Conservation (phyloP, 2,113 vertebrate genomes). For the Oxyruncus cristatus region DNA sequence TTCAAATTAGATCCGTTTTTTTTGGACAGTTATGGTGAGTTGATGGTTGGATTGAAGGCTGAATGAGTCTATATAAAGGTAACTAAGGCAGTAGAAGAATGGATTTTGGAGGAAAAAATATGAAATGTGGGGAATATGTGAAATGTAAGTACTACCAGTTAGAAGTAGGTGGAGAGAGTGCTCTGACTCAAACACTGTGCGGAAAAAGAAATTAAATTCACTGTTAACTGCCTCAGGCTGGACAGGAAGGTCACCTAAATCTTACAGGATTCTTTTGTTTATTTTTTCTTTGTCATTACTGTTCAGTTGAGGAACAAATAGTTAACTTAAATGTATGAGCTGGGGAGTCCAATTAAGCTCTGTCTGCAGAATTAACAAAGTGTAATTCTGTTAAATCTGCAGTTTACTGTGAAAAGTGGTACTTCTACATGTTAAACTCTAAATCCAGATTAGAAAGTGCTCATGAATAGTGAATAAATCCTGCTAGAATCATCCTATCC, state of each 20-base stretch:
- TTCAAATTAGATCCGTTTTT: neutral
- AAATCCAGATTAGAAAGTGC: conserved; percentile 53
- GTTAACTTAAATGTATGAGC: neutral
- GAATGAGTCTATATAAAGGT: neutral
- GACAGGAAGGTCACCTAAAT: neutral
- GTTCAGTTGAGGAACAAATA: neutral
- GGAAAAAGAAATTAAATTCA: neutral
- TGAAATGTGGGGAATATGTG: rapidly evolving
- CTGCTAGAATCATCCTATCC: neutral
- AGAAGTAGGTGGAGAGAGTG: neutral
- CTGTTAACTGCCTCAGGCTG: neutral
- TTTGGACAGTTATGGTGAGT: neutral
- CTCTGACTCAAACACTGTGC: neutral
- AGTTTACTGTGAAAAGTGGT: conserved; percentile 28
- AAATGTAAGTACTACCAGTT: neutral
- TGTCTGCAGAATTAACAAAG: conserved; percentile 23
- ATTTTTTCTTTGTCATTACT: neutral
- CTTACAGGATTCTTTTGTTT: neutral
- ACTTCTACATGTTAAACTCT: conserved; percentile 21
- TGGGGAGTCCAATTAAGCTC: neutral
- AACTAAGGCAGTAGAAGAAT: neutral
- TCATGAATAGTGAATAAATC: conserved; percentile 17
- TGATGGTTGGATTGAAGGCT: neutral
- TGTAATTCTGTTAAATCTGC: conserved; percentile 47
- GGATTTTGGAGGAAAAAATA: neutral